Evolutionary conservation across 2,888 invertebrate genomes (phyloP), one percentile per base, ranked within the genome.

Genomic region (Trissoscelio sp.): DNA sequence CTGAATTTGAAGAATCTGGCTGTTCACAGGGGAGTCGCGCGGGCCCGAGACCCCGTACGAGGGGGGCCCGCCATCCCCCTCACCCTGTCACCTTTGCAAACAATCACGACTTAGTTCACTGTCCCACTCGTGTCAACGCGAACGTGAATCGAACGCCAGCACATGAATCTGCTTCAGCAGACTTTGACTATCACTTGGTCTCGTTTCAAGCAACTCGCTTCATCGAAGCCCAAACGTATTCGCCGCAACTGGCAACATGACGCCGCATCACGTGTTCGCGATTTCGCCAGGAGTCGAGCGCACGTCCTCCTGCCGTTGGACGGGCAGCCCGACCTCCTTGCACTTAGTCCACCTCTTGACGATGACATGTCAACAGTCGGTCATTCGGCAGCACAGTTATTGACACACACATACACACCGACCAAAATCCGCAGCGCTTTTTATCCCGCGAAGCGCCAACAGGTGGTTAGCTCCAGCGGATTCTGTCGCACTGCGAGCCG

Each of bases 1-100:
- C 28, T 62, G 51, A 37, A 60, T 51, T 16, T n/a, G n/a, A 39
- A 24, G 24, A 37, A n/a, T 11, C 24, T 60, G 22, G 48, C 4
- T 12, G 18, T 87, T 80, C 88, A 88, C 83, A 89, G 87, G 85
- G 86, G 85, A 83, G 86, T 85, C 84, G 84, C 85, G 85, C 82
- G 87, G 85, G 86, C 86, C 87, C 83, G 85, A 83, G 86, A 86
- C 88, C 89, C 88, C 86, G 87, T 84, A 84, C 85, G 85, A 85
- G 86, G 82, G 75, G 79, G 86, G 82, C 85, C 87, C 87, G 88
- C 86, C 89, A 87, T 88, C 85, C 87, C 88, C 87, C 87, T 85
- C 84, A 79, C 51, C 53, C 51, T 58, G 46, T 70, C 69, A 57
- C 58, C 7, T 34, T n/a, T 12, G 12, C 9, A 60, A 60, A 37